Percentiles rank a stretch among this genome's conserved stretches.
Evolutionary conservation across 2,113 vertebrate genomes (phyloP).

Genomic region (Calypte anna): DNA sequence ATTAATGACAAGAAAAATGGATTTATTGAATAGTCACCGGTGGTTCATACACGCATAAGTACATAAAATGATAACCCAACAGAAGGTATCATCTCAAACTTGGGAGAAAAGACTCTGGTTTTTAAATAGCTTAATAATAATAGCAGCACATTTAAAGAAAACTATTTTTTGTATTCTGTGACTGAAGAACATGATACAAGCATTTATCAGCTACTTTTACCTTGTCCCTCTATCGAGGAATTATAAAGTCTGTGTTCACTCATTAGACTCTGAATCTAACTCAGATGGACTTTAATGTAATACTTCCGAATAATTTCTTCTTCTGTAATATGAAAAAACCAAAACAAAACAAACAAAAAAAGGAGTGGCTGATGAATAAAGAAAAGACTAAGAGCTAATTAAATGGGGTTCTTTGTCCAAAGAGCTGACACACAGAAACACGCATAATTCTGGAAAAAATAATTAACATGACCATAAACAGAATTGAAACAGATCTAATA

Average conservation of each 20-base stretch:
- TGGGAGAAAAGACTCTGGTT: background rate
- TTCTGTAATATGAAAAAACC: background rate
- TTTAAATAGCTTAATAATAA: slow-evolving; percentile 33
- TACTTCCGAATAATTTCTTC: background rate
- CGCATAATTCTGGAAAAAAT: slow-evolving; percentile 56
- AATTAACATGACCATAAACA: slow-evolving; percentile 59
- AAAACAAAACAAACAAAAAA: background rate
- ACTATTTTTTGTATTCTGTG: background rate
- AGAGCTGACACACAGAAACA: slow-evolving; percentile 54
- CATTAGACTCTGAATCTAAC: background rate
- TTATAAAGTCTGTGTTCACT: background rate
- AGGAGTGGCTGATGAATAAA: background rate
- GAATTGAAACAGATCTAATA: slow-evolving; percentile 56
- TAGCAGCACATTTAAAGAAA: slow-evolving; percentile 7
- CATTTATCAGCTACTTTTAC: slow-evolving; percentile 4
- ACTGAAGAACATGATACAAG: background rate
- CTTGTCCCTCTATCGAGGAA: background rate
- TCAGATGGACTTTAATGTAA: background rate
- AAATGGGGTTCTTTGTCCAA: slow-evolving; percentile 23
- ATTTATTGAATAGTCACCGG: slow-evolving; percentile 66
- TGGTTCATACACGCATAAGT: slow-evolving; percentile 48
- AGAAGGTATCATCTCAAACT: background rate
- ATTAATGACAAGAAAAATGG: slow-evolving; percentile 65
- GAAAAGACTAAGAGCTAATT: slow-evolving; percentile 30
- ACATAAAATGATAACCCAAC: slow-evolving; percentile 28